Evolutionary conservation across 2,797 vertebrate genomes (phyloP).

Genomic region (Sphenodon punctatus): DNA sequence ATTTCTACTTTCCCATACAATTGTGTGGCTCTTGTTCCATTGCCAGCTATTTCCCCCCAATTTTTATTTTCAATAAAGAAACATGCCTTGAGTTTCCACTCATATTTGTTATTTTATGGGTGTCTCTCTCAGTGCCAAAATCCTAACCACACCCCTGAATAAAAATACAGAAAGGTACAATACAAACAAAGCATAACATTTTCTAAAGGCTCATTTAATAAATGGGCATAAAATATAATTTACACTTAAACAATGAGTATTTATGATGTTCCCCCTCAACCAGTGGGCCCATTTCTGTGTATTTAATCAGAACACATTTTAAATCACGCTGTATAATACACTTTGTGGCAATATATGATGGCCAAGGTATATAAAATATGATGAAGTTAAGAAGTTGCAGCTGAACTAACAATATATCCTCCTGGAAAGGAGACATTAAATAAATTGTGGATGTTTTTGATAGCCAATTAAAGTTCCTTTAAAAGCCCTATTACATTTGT

Average conservation of each 20-base stretch:
- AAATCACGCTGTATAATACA: conserved; percentile 71
- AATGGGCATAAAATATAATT: conserved; percentile 45
- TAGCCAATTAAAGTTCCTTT: conserved; percentile 69
- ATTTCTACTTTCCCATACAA: neutral
- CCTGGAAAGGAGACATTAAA: conserved; percentile 73
- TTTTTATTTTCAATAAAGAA: neutral
- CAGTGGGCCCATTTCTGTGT: conserved; percentile 62
- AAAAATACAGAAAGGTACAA: conserved; percentile 23
- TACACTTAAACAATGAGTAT: conserved; percentile 58
- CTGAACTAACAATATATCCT: conserved; percentile 80
- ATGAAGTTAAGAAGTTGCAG: conserved; percentile 77
- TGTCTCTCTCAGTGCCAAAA: neutral
- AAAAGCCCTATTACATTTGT: conserved; percentile 62
- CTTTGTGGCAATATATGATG: conserved; percentile 68
- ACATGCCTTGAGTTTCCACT: neutral
- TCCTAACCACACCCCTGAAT: conserved; percentile 12
- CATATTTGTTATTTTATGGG: neutral
- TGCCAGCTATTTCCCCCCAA: neutral
- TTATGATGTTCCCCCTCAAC: conserved; percentile 49
- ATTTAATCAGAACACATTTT: conserved; percentile 75
- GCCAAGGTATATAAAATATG: conserved; percentile 78
- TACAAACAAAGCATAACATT: conserved; percentile 57
- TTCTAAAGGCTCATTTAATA: conserved; percentile 44
- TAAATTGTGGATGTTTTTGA: conserved; percentile 70
- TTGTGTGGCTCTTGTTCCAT: neutral